Conservation (phyloP, 37 sponge, comb jelly and placozoan genomes). For the Halisarca cf. caerulea region DNA sequence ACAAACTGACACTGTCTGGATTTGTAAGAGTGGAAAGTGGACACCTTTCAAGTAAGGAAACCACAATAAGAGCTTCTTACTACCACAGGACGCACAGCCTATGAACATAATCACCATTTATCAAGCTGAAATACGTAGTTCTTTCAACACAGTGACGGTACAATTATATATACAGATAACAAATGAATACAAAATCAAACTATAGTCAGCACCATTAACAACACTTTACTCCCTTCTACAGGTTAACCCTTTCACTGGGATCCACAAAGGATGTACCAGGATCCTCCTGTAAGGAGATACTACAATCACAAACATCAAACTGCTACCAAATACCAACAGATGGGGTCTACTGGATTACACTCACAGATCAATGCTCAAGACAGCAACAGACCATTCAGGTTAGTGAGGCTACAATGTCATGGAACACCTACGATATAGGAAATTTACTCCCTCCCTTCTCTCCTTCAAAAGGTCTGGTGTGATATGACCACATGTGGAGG, state of each 20-base stretch:
- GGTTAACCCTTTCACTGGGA: background rate
- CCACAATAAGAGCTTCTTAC: background rate
- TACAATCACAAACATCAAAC: background rate
- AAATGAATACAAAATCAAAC: too few relatives aligned
- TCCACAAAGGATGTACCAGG: background rate
- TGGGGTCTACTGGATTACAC: background rate
- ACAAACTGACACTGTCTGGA: slow-evolving; percentile 20
- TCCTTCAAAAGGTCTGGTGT: slow-evolving; percentile 7
- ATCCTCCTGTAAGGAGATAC: background rate
- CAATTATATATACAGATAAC: too few relatives aligned
- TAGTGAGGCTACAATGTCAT: background rate
- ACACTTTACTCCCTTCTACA: background rate
- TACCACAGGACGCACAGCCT: background rate
- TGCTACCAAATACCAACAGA: slow-evolving; percentile 11
- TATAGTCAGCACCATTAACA: background rate
- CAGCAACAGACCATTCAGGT: background rate
- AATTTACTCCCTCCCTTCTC: background rate
- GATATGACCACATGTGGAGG: slow-evolving; percentile 34
- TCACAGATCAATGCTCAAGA: background rate
- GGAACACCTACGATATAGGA: background rate
- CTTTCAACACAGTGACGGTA: too few relatives aligned
- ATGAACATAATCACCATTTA: too few relatives aligned
- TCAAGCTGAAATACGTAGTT: too few relatives aligned
- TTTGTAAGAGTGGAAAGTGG: slow-evolving; percentile 26
- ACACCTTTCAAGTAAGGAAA: slow-evolving; percentile 21